phyloP scores from a whole-genome alignment of 2,888 invertebrate species.

The Caenorhabditis uteleia region DNA sequence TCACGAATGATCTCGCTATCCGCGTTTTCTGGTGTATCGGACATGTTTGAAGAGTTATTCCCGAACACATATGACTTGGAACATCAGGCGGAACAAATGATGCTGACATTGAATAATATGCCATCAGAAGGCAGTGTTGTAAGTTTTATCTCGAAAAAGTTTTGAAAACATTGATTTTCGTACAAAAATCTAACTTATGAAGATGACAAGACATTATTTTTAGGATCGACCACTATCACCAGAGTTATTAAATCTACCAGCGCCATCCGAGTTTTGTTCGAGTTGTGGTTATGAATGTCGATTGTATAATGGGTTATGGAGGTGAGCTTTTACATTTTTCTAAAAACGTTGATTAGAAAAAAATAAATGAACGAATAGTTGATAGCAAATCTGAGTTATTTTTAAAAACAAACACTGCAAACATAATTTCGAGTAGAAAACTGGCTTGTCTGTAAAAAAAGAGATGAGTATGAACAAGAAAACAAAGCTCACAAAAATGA shows the following conservation, averaged over 20 bases:
- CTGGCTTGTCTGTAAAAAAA: no score
- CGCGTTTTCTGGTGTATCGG: slow-evolving; percentile 52
- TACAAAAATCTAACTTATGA: no score
- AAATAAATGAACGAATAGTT: no score
- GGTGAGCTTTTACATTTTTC: slow-evolving; percentile 16
- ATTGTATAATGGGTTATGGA: slow-evolving; percentile 27
- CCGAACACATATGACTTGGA: slow-evolving; percentile 21
- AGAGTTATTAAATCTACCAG: slow-evolving; percentile 45
- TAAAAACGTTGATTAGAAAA: neutral
- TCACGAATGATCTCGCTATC: slow-evolving; percentile 39
- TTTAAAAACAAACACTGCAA: no score
- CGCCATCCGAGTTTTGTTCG: slow-evolving; percentile 49
- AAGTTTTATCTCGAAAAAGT: neutral
- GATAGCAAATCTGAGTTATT: no score
- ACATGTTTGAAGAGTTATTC: slow-evolving; percentile 51
- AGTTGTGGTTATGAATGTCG: slow-evolving; percentile 58
- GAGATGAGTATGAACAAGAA: no score
- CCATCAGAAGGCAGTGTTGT: slow-evolving; percentile 51
- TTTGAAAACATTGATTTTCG: no score
- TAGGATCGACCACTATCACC: slow-evolving; percentile 37
- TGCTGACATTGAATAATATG: slow-evolving; percentile 45
- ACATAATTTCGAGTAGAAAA: no score
- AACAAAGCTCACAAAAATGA: no score
- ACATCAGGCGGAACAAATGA: slow-evolving; percentile 42
- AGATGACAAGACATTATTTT: neutral